phyloP scores from a whole-genome alignment of 2,888 invertebrate genomes.

The Orchesellides sinensis region DNA sequence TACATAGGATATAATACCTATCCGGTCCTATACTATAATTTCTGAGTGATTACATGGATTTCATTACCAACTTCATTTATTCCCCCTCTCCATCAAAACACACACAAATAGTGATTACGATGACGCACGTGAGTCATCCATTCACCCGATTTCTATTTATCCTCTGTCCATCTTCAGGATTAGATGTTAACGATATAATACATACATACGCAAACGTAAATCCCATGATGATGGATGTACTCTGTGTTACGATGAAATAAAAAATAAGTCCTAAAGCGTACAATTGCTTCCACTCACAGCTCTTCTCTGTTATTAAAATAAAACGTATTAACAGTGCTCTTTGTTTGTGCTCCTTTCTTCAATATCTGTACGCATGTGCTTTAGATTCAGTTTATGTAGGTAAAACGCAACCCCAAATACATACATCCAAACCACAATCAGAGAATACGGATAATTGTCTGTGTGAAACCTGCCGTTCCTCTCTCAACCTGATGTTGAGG shows the following conservation, averaged over 20 bases:
- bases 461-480: constrained; percentile 38
- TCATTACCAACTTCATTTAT: constrained; percentile 26
- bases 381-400: constrained; percentile 1
- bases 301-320: constrained; percentile 25
- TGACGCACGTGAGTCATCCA: constrained; percentile 51
- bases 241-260: background rate
- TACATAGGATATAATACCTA: background rate
- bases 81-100: constrained; percentile 11
- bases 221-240: background rate
- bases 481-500: constrained; percentile 13
- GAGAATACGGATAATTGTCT: background rate
- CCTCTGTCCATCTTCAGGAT: background rate
- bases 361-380: constrained; percentile 6
- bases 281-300: background rate
- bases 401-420: constrained; percentile 14
- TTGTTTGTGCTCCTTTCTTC: constrained; percentile 20
- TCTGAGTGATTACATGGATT: constrained; percentile 31
- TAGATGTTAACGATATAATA: background rate
- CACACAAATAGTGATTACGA: constrained; percentile 41
- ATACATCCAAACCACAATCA: background rate
- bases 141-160: constrained; percentile 13
- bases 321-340: background rate
- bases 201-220: constrained; percentile 1
- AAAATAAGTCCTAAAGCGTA: no score
- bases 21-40: constrained; percentile 6